These are phyloP conservation scores for Synanthedon formicaeformis DNA, from an alignment of 2,888 invertebrate species.

Conservation along the genomic window DNA sequence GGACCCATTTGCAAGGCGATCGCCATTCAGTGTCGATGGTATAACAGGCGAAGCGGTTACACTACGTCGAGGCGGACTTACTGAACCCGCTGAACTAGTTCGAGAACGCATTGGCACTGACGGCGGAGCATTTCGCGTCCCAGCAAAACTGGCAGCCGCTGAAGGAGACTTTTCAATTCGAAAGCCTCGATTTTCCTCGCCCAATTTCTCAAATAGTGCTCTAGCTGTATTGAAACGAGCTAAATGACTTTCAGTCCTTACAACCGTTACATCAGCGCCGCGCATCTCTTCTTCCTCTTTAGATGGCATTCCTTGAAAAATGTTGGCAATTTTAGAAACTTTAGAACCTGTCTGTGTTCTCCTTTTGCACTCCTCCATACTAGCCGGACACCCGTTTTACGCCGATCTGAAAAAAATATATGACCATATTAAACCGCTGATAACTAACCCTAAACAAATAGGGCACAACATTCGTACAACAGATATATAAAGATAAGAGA, in stretches of 20 bases:
- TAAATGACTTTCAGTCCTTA: slow-evolving; percentile 88
- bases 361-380: slow-evolving; percentile 77
- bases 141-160: slow-evolving; percentile 68
- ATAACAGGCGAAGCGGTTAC: slow-evolving; percentile 62
- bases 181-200: slow-evolving; percentile 77
- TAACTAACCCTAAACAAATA: slow-evolving; percentile 19
- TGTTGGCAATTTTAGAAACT: slow-evolving; percentile 92
- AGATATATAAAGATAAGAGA: slow-evolving; percentile 47
- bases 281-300: slow-evolving; percentile 66
- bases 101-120: slow-evolving; percentile 71
- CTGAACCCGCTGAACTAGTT: slow-evolving; percentile 77
- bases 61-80: slow-evolving; percentile 68
- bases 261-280: slow-evolving; percentile 76
- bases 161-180: slow-evolving; percentile 71
- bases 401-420: slow-evolving; percentile 57
- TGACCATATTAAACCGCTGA: slow-evolving; percentile 7
- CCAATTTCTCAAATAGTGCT: slow-evolving; percentile 90
- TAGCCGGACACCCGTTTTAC: slow-evolving; percentile 66
- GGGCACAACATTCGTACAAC: slow-evolving; percentile 28
- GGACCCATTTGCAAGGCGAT: slow-evolving; percentile 56
- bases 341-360: slow-evolving; percentile 77
- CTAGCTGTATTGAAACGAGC: slow-evolving; percentile 92
- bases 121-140: slow-evolving; percentile 63
- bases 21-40: slow-evolving; percentile 43
- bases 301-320: slow-evolving; percentile 83